A percentile compares a stretch with the other conserved stretches of the same genome.
phyloP scores from a whole-genome alignment of 2,888 invertebrate species.

The Ochlodes sylvanus region DNA sequence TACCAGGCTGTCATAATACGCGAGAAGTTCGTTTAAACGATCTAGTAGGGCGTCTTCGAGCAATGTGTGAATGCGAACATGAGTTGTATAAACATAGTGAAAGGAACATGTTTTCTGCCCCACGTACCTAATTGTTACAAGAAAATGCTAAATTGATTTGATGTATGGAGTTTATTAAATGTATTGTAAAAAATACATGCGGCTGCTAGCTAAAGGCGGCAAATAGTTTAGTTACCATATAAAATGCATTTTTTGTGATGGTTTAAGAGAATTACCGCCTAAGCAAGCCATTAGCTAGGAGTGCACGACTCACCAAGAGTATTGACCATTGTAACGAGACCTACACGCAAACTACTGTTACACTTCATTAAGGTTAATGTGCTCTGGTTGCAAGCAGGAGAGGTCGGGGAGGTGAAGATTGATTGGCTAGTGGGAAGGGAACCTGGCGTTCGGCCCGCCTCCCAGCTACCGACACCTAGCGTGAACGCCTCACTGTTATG shows the following conservation, averaged over 20 bases:
- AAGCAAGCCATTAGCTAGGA: slow-evolving; percentile 68
- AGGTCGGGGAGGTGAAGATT: slow-evolving; percentile 68
- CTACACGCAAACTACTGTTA: slow-evolving; percentile 54
- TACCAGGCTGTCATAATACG: slow-evolving; percentile 67
- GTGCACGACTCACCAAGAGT: slow-evolving; percentile 60
- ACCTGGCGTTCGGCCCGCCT: slow-evolving; percentile 78
- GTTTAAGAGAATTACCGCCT: slow-evolving; percentile 50
- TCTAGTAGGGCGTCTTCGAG: background rate
- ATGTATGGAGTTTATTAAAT: background rate
- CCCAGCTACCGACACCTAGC: slow-evolving; percentile 68
- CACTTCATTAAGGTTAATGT: slow-evolving; percentile 55
- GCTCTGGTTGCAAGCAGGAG: slow-evolving; percentile 50
- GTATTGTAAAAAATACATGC: background rate
- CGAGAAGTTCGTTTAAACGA: slow-evolving; percentile 46
- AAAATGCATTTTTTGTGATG: slow-evolving; percentile 31
- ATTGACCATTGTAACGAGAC: slow-evolving; percentile 58
- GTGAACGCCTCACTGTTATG: slow-evolving; percentile 78
- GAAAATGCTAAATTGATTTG: slow-evolving; percentile 1
- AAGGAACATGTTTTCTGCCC: slow-evolving; percentile 3
- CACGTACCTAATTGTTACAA: background rate
- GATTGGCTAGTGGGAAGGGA: slow-evolving; percentile 77
- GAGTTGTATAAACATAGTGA: background rate
- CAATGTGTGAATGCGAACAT: background rate
- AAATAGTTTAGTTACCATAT: background rate
- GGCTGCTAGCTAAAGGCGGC: background rate